Conservation (phyloP, 2,888 invertebrate species). For the Mythimna vitellina region DNA sequence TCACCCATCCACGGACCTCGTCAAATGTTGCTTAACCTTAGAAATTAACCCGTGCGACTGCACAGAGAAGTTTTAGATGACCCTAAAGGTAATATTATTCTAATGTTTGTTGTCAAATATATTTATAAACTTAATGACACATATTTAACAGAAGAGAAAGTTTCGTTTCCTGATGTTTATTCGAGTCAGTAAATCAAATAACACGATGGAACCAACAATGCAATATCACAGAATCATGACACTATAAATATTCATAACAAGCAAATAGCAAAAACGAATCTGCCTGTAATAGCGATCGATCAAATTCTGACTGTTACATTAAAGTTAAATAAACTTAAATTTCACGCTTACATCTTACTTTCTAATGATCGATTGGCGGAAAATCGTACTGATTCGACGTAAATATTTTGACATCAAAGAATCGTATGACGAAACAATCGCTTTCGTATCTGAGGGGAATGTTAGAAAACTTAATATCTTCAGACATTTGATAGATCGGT, state of each 20-base stretch:
- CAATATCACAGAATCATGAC: conserved; percentile 42
- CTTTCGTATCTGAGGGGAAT: conserved; percentile 80
- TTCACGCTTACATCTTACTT: conserved; percentile 83
- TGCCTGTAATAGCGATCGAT: conserved; percentile 61
- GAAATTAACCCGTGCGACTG: too few species aligned
- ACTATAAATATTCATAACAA: conserved; percentile 51
- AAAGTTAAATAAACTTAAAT: conserved; percentile 84
- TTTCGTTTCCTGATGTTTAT: neutral
- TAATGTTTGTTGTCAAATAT: neutral
- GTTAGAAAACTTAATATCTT: conserved; percentile 82
- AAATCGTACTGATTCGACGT: conserved; percentile 85
- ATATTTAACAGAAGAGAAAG: conserved; percentile 1
- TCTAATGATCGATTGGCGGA: conserved; percentile 87
- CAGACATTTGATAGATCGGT: conserved; percentile 87
- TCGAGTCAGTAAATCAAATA: conserved; percentile 15
- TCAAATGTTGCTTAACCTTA: too few species aligned
- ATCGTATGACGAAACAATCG: conserved; percentile 89
- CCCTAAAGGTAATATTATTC: neutral
- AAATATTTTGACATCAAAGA: conserved; percentile 88
- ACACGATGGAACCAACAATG: conserved; percentile 27
- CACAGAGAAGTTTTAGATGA: neutral
- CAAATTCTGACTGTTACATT: conserved; percentile 69
- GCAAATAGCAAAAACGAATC: conserved; percentile 61
- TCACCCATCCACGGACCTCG: too few species aligned
- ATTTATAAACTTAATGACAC: too few species aligned